phyloP scores from a whole-genome alignment of 2,113 vertebrate genomes.

The Plecotus auritus region DNA sequence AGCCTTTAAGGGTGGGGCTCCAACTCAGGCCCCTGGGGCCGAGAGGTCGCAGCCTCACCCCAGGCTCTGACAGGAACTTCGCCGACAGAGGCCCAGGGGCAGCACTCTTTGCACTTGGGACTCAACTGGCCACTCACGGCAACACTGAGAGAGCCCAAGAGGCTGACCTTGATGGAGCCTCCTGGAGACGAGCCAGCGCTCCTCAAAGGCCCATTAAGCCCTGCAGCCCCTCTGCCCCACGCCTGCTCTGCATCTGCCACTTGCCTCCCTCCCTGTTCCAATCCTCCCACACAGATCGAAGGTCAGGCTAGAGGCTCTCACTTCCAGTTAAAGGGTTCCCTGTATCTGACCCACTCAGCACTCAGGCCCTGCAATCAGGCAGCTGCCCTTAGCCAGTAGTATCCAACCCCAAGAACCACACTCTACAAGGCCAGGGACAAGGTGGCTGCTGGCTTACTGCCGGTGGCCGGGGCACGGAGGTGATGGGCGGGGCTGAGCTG shows the following conservation, averaged over 20 bases:
- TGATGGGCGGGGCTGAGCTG: conserved; percentile 84
- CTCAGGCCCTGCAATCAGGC: neutral
- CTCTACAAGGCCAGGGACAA: neutral
- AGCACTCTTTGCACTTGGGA: neutral
- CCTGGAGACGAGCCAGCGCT: neutral
- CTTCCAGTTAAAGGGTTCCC: neutral
- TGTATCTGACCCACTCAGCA: neutral
- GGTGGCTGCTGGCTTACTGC: conserved; percentile 68
- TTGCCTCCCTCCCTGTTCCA: neutral
- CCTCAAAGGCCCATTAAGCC: neutral
- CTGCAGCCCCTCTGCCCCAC: neutral
- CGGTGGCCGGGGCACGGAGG: conserved; percentile 84
- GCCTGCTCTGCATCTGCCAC: neutral
- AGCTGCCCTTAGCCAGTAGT: neutral
- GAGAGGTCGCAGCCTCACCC: neutral
- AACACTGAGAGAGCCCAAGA: neutral
- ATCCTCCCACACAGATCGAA: neutral
- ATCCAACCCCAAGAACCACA: neutral
- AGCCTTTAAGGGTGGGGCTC: neutral
- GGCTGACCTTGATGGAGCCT: neutral
- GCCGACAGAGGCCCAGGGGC: neutral
- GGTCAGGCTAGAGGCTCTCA: neutral
- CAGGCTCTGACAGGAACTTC: neutral
- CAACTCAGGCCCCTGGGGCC: neutral
- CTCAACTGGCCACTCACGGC: neutral